Evolutionary conservation across 2,113 vertebrate species (phyloP), one percentile per base, ranked within the genome.

Genomic region (Sinocyclocheilus rhinocerous): DNA sequence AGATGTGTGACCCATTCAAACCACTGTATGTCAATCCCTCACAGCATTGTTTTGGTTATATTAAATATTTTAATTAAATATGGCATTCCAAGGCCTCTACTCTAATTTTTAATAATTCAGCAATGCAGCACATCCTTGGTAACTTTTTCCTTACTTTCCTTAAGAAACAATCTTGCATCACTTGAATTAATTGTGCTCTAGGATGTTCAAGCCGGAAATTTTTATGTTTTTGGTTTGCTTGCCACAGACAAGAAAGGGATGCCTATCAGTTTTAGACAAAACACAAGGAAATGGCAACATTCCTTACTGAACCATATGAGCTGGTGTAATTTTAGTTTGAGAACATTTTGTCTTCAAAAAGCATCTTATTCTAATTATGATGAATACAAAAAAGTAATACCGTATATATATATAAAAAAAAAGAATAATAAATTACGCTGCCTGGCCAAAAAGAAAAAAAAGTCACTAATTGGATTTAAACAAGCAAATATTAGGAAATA

Each of bases 201-300:
- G 10, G 18, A 39, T 78, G 42, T 78, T 77, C 4, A 4, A 89
- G 77, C 69, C 86, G 89, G 55, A 65, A 7, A 33, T 18, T 6
- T 18, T n/a, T 50, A 16, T 29, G 77, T 87, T 79, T 76, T 83
- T 39, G 18, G 9, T 26, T 55, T 9, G 6, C 22, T 75, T 78
- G 26, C 22, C n/a, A 84, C 39, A 36, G 83, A 57, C 70, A 50
- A 79, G 26, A 83, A 83, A 55, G 42, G 24, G 72, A 76, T n/a
- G 50, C 16, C 65, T 86, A 89, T 84, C 77, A 81, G 76, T 78
- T 77, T 70, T 45, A 88, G 85, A 42, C 88, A 87, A 86, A 89
- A 87, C 72, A 90, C 36, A 52, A 88, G 90, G 89, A 91, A 91
- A 89, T 86, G 12, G 70, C 61, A 24, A 63, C 81, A 69, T 83